phyloP scores from a whole-genome alignment of 2,113 vertebrate species.

The Corapipo altera region DNA sequence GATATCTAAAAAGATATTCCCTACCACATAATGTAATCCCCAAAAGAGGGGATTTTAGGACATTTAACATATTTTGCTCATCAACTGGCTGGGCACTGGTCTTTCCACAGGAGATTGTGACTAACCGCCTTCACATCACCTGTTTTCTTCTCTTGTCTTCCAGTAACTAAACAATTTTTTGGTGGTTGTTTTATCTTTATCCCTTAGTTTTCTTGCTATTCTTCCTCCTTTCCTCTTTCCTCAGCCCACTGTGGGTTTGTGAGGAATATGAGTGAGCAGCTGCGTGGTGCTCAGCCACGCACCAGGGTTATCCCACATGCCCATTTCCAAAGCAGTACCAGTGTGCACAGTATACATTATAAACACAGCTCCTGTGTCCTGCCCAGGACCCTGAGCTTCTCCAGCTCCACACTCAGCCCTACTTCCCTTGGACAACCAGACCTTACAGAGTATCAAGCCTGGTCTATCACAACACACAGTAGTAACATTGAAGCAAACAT shows the following conservation, averaged over 20 bases:
- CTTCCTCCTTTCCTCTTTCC: background rate
- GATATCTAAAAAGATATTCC: background rate
- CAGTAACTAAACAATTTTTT: background rate
- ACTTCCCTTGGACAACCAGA: background rate
- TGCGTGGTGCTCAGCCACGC: background rate
- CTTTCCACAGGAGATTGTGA: background rate
- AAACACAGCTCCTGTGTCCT: background rate
- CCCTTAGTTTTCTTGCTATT: background rate
- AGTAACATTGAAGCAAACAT: background rate
- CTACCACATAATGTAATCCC: background rate
- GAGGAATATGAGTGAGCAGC: accelerated
- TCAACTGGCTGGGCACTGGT: background rate
- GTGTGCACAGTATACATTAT: accelerated
- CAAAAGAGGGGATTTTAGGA: background rate
- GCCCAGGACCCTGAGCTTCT: background rate
- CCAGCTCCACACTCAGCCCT: background rate
- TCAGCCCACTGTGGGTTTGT: background rate
- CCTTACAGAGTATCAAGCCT: background rate
- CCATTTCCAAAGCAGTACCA: background rate
- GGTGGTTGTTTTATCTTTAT: background rate
- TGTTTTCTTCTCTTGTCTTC: background rate
- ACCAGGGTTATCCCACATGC: background rate
- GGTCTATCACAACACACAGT: background rate
- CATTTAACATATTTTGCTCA: background rate
- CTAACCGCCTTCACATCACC: background rate